phyloP scores from a whole-genome alignment of 1,140 invertebrate genomes.

The Amphibalanus amphitrite region DNA sequence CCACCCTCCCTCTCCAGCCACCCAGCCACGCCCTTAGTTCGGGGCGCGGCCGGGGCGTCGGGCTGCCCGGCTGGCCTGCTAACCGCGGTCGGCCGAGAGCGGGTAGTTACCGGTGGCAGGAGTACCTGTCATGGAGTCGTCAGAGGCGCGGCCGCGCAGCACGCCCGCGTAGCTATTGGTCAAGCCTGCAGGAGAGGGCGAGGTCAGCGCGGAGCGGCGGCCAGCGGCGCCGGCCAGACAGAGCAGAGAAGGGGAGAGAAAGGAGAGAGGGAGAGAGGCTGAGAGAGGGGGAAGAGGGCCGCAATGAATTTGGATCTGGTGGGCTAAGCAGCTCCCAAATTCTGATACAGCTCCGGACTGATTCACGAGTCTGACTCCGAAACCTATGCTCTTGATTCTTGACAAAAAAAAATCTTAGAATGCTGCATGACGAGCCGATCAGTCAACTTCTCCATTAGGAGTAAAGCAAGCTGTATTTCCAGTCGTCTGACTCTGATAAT shows the following conservation, averaged over 20 bases:
- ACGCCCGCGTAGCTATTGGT: slow-evolving; percentile 48
- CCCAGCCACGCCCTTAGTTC: too few relatives aligned
- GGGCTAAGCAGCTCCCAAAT: neutral
- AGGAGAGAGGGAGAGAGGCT: too few relatives aligned
- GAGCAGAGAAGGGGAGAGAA: too few relatives aligned
- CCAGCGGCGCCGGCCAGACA: slow-evolving; percentile 5
- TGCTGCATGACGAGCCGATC: too few relatives aligned
- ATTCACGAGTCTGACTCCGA: slow-evolving; percentile 5
- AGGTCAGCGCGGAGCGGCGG: slow-evolving; percentile 4
- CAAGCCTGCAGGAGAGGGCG: slow-evolving; percentile 17
- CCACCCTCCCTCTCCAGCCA: too few relatives aligned
- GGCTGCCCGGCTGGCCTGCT: neutral
- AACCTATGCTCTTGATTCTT: too few relatives aligned
- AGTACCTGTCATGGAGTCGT: slow-evolving; percentile 54
- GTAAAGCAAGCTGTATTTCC: too few relatives aligned
- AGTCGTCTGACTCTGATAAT: too few relatives aligned
- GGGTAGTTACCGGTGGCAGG: slow-evolving; percentile 14
- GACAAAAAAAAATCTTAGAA: too few relatives aligned
- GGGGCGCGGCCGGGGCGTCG: neutral
- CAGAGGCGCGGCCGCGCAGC: slow-evolving; percentile 48
- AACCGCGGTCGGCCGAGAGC: neutral
- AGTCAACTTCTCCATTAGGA: too few relatives aligned
- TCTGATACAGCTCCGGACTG: neutral
- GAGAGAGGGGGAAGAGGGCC: slow-evolving; percentile 6
- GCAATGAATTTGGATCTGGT: neutral